A percentile compares a stretch with the other conserved stretches of the same genome.
phyloP scores from a whole-genome alignment of 2,113 vertebrate species.

The Dissostichus mawsoni region DNA sequence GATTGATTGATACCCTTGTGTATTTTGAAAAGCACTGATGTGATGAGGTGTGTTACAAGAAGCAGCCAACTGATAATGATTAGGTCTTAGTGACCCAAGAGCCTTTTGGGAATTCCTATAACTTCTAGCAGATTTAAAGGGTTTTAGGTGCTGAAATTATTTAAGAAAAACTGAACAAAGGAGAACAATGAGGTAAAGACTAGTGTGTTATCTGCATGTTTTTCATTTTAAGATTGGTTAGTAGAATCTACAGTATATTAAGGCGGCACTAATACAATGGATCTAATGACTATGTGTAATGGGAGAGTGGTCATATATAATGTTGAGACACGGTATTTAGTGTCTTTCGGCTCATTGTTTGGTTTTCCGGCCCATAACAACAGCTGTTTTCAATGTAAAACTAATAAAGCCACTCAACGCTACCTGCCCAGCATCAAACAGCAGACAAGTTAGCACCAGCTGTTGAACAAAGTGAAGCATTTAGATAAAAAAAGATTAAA shows the following conservation, averaged over 20 bases:
- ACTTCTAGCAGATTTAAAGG: background rate
- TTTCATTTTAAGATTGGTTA: background rate
- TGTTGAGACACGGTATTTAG: background rate
- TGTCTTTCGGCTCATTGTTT: background rate
- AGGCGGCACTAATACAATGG: background rate
- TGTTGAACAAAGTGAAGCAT: background rate
- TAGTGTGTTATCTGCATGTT: background rate
- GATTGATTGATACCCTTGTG: conserved; percentile 25
- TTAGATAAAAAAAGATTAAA: background rate
- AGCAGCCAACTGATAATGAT: conserved; percentile 22
- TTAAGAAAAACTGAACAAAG: background rate
- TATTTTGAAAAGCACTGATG: conserved; percentile 19
- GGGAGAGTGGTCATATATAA: background rate
- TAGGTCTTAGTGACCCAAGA: conserved; percentile 22
- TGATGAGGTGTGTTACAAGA: conserved; percentile 9
- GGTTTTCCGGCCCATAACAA: background rate
- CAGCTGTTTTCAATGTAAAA: background rate
- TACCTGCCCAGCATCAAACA: background rate
- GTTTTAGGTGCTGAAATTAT: background rate
- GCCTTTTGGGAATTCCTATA: conserved; percentile 3
- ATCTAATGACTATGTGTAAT: background rate
- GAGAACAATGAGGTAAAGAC: background rate
- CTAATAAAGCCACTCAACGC: background rate
- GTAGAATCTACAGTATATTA: background rate
- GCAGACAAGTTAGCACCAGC: background rate